phyloP scores from a whole-genome alignment of 2,797 vertebrate genomes.

The Hemitrygon akajei region DNA sequence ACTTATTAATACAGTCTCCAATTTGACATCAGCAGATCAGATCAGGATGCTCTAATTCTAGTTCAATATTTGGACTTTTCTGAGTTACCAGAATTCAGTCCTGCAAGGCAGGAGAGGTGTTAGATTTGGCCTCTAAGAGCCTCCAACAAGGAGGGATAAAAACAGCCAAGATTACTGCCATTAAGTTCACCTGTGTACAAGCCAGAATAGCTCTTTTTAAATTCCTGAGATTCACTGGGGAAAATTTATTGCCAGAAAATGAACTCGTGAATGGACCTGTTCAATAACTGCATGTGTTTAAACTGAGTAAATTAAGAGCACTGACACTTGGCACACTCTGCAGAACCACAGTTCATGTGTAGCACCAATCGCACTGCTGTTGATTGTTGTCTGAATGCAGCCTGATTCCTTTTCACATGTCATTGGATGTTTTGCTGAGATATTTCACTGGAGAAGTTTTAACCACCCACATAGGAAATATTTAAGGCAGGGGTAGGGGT shows the following conservation, averaged over 20 bases:
- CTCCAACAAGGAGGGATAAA: neutral
- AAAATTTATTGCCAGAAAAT: constrained; percentile 14
- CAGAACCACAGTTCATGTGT: neutral
- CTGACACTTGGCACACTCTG: neutral
- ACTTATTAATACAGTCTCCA: neutral
- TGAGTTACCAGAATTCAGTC: neutral
- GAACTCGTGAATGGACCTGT: neutral
- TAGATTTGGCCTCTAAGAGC: neutral
- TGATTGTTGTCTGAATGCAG: neutral
- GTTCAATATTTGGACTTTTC: neutral
- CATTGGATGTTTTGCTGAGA: neutral
- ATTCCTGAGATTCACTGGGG: neutral
- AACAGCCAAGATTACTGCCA: neutral
- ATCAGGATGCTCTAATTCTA: neutral
- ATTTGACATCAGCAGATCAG: neutral
- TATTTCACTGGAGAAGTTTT: neutral
- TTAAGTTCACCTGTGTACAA: constrained; percentile 23
- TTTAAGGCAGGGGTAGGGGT: too few relatives aligned
- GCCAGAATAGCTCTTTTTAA: neutral
- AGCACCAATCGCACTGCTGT: neutral
- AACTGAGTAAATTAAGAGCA: neutral
- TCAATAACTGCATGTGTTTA: neutral
- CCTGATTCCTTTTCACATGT: neutral
- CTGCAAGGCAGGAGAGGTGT: neutral
- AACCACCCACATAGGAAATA: neutral